Conservation (phyloP, 2,113 vertebrate species). For the Peromyscus polionotus region DNA sequence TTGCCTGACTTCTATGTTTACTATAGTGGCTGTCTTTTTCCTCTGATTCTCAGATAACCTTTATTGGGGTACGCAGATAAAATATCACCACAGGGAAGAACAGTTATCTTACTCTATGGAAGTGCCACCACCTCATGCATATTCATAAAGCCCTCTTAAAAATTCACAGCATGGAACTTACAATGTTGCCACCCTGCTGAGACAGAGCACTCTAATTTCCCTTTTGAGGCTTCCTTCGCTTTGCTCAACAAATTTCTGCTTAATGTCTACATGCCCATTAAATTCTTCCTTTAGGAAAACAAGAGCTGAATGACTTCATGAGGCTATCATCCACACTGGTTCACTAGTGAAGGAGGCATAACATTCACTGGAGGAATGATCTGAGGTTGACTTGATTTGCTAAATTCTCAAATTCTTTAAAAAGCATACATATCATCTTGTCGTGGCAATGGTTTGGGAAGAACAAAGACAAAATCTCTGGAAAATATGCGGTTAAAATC, state of each 20-base stretch:
- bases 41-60: no score
- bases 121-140: not conserved
- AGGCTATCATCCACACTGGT: not conserved
- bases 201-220: not conserved
- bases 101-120: not conserved
- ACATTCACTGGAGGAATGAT: not conserved
- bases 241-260: not conserved
- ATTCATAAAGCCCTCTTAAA: not conserved
- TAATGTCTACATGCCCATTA: not conserved
- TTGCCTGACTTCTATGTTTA: no score
- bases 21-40: no score
- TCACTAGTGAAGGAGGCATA: not conserved
- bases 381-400: not conserved
- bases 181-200: not conserved
- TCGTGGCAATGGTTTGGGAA: not conserved
- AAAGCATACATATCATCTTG: accelerated
- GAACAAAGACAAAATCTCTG: not conserved
- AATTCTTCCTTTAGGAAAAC: not conserved
- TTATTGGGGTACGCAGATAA: no score
- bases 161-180: not conserved
- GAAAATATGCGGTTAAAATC: not conserved
- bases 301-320: no score
- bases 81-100: not conserved
- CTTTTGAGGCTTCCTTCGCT: not conserved
- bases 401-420: not conserved